Evolutionary conservation across 2,888 invertebrate species (phyloP).

Genomic region (Dynastes tityus): DNA sequence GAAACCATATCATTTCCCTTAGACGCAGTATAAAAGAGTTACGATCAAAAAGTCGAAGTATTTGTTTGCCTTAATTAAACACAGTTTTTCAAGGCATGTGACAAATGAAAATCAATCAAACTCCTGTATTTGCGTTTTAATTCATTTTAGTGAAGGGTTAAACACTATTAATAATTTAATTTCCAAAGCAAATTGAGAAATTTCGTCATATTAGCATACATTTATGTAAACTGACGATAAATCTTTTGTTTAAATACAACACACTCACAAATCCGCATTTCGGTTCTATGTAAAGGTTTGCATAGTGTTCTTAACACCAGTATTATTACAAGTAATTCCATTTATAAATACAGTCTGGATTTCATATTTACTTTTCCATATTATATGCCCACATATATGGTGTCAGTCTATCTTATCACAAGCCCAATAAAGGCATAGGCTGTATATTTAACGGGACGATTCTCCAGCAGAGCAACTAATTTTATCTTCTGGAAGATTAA

Average conservation of each 20-base stretch:
- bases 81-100: too few species aligned
- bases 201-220: constrained; percentile 26
- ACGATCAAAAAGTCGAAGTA: too few species aligned
- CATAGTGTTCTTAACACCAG: background rate
- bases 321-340: constrained; percentile 4
- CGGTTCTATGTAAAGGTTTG: background rate
- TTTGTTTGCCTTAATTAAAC: too few species aligned
- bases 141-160: background rate
- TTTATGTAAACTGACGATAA: constrained; percentile 16
- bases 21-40: too few species aligned
- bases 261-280: background rate
- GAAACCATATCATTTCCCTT: too few species aligned
- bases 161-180: background rate
- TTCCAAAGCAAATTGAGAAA: constrained; percentile 15
- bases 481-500: constrained; percentile 2
- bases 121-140: background rate
- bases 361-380: constrained; percentile 4
- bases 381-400: background rate
- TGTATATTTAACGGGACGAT: background rate
- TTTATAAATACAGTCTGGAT: background rate
- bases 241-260: constrained; percentile 8
- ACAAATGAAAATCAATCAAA: background rate
- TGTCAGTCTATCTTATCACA: background rate
- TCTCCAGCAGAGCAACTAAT: background rate
- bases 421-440: background rate